Percentiles rank a stretch among this genome's conserved stretches.
phyloP scores from a whole-genome alignment of 2,888 invertebrate species.

The Elegia similella region DNA sequence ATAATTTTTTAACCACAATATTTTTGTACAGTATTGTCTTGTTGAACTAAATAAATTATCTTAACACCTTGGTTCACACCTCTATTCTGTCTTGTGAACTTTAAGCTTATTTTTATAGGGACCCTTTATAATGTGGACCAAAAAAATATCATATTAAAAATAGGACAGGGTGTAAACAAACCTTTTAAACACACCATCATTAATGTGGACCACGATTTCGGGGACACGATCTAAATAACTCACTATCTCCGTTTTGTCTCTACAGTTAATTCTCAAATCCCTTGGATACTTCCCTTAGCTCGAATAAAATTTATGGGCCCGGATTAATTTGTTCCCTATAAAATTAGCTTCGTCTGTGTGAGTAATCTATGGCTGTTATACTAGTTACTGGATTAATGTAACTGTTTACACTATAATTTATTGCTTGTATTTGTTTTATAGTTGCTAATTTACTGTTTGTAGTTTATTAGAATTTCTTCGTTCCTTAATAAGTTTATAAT shows the following conservation, averaged over 20 bases:
- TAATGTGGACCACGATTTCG: not conserved
- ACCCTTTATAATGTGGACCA: no score
- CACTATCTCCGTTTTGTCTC: slow-evolving; percentile 37
- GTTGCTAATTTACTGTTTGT: no score
- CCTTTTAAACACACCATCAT: not conserved
- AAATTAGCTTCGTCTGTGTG: slow-evolving; percentile 22
- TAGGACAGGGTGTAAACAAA: not conserved
- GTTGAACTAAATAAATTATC: no score
- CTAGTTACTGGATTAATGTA: slow-evolving; percentile 11
- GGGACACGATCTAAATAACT: slow-evolving; percentile 9
- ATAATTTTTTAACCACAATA: no score
- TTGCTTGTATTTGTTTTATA: not conserved
- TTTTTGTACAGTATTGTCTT: no score
- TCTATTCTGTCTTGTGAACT: no score
- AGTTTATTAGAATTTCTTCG: no score
- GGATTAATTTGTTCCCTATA: slow-evolving; percentile 33
- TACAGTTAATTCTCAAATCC: slow-evolving; percentile 47
- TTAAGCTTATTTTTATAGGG: no score
- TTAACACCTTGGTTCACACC: no score
- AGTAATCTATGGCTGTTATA: slow-evolving; percentile 7
- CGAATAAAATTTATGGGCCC: slow-evolving; percentile 52
- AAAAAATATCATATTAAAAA: not conserved
- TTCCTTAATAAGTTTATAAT: no score
- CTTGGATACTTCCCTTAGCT: slow-evolving; percentile 44
- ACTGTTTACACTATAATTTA: slow-evolving; percentile 8